Conservation (phyloP, 2,113 vertebrate genomes). For the Etia nguti region DNA sequence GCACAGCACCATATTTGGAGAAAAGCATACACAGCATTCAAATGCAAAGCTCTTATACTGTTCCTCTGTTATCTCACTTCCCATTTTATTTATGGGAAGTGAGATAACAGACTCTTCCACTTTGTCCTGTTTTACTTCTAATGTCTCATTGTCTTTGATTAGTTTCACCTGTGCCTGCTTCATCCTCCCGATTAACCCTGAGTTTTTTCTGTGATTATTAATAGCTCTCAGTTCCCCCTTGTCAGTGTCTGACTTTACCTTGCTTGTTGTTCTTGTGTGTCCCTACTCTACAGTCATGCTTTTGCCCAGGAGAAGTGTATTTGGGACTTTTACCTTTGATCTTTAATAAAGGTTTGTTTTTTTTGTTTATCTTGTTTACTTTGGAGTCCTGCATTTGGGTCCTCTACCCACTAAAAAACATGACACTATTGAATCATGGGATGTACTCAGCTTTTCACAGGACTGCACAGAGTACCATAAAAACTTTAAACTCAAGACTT, state of each 20-base stretch:
- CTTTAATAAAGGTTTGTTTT: not conserved
- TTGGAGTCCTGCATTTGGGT: not conserved
- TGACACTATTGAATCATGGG: too few relatives aligned
- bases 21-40: not conserved
- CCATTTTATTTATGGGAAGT: not conserved
- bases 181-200: accelerated
- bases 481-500: not conserved
- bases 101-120: not conserved
- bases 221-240: not conserved
- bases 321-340: not conserved
- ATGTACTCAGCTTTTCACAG: not conserved
- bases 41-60: not conserved
- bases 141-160: not conserved
- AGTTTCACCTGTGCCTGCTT: not conserved
- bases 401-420: accelerated
- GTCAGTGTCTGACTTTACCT: not conserved
- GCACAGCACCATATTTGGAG: not conserved
- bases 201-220: not conserved
- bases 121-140: not conserved
- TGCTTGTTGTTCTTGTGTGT: not conserved
- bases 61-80: not conserved
- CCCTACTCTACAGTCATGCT: not conserved
- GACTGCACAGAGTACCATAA: not conserved
- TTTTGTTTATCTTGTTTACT: not conserved
- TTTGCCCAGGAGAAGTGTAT: not conserved